A percentile compares a stretch with the other conserved stretches of the same genome.
phyloP scores from a whole-genome alignment of 2,113 vertebrate species.

The Gymnarchus niloticus region DNA sequence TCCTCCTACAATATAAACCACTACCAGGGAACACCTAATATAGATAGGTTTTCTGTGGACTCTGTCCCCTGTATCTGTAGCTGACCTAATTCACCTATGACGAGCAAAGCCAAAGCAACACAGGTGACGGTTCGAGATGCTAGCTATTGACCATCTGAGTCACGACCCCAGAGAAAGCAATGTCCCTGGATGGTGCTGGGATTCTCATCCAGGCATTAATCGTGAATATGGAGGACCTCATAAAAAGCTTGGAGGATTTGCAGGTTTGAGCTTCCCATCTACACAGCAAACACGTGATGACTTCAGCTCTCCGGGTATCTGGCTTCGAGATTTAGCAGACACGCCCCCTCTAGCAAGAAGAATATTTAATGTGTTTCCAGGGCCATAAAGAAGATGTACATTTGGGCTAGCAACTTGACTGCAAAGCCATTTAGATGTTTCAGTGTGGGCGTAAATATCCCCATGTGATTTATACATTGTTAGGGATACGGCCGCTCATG shows the following conservation, averaged over 20 bases:
- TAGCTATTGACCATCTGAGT: background rate
- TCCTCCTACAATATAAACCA: constrained; percentile 37
- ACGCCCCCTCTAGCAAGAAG: background rate
- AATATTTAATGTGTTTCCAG: constrained; percentile 3
- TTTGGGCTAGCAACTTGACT: constrained; percentile 32
- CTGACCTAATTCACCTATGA: constrained; percentile 6
- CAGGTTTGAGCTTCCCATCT: background rate
- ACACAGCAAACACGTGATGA: background rate
- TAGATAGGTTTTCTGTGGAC: background rate
- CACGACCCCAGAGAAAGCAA: no score
- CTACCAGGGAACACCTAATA: constrained; percentile 16
- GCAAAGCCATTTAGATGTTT: constrained; percentile 38
- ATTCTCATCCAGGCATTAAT: background rate
- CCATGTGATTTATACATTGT: constrained; percentile 38
- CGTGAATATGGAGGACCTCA: background rate
- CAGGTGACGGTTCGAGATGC: background rate
- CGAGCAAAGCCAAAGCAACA: background rate
- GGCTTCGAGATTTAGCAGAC: background rate
- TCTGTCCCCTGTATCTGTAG: background rate
- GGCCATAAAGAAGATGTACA: background rate
- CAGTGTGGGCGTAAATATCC: constrained; percentile 29
- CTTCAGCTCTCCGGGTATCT: no score
- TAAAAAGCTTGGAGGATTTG: background rate
- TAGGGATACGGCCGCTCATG: constrained; percentile 35
- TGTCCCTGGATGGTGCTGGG: background rate